These are phyloP conservation scores for Connochaetes taurinus DNA, from an alignment of 2,113 vertebrate species.

Conservation along the genomic window DNA sequence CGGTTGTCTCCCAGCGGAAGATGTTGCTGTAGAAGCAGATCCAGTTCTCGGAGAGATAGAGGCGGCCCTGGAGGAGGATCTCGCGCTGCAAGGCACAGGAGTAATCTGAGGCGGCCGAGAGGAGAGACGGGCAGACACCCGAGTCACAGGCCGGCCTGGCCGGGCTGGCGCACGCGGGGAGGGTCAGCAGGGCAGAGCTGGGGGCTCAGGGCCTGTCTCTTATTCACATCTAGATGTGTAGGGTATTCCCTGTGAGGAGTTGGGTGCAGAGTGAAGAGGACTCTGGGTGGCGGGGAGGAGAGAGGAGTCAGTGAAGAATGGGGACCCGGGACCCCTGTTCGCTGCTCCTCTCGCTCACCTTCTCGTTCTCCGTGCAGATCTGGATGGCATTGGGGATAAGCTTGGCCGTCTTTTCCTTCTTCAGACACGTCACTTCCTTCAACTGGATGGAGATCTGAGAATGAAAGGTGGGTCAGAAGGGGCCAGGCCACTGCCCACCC, in stretches of 20 bases:
- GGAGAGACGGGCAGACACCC: background rate
- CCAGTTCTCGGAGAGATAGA: conserved; percentile 93
- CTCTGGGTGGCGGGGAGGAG: background rate
- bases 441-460: conserved; percentile 87
- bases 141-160: background rate
- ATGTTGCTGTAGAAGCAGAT: conserved; percentile 95
- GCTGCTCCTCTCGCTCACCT: conserved; percentile 13
- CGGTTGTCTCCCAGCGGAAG: conserved; percentile 94
- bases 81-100: conserved; percentile 93
- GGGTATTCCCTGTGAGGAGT: background rate
- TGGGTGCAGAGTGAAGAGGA: background rate
- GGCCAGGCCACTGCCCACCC: fast-evolving
- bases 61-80: conserved; percentile 90
- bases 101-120: conserved; percentile 82
- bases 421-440: conserved; percentile 90
- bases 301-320: background rate
- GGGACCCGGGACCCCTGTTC: fast-evolving
- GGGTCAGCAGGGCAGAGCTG: background rate
- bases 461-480: background rate
- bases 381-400: conserved; percentile 94
- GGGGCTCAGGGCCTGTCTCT: no score
- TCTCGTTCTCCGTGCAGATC: conserved; percentile 90
- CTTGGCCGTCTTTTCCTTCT: conserved; percentile 93
- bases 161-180: fast-evolving
- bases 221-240: no score